phyloP scores from a whole-genome alignment of 2,888 invertebrate genomes.

The Troides helena region DNA sequence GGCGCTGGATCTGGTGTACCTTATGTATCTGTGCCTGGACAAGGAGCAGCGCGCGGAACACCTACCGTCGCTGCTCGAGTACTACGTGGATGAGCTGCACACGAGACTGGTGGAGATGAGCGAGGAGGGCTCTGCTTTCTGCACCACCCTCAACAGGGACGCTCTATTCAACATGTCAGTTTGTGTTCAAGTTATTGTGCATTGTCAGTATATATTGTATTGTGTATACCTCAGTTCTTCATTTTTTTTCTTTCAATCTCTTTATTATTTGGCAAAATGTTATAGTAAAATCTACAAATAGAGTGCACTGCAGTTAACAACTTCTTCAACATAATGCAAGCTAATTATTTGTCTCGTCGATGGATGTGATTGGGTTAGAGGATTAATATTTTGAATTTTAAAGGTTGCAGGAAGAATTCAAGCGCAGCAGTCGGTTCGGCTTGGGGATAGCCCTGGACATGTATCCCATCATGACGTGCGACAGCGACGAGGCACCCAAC shows the following conservation, averaged over 20 bases:
- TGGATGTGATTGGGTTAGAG: too few species aligned
- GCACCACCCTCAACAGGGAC: constrained; percentile 67
- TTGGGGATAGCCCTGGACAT: constrained; percentile 86
- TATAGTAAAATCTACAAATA: too few species aligned
- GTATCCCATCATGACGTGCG: constrained; percentile 85
- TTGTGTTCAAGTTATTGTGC: background rate
- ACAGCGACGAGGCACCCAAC: constrained; percentile 86
- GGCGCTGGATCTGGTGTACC: constrained; percentile 83
- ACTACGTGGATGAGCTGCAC: constrained; percentile 82
- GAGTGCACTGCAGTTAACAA: too few species aligned
- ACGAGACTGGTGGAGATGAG: constrained; percentile 77
- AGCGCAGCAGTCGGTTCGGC: constrained; percentile 82
- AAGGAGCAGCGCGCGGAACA: constrained; percentile 81
- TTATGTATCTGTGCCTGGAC: constrained; percentile 84
- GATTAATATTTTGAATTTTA: too few species aligned
- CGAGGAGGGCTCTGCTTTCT: constrained; percentile 61
- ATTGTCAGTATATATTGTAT: background rate
- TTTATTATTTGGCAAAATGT: too few species aligned
- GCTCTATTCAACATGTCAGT: constrained; percentile 80
- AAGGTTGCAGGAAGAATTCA: constrained; percentile 83
- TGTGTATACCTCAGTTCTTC: too few species aligned
- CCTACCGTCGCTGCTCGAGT: constrained; percentile 78
- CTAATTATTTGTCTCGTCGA: too few species aligned
- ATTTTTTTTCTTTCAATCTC: too few species aligned
- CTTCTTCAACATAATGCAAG: too few species aligned